Evolutionary conservation across 2,113 vertebrate species (phyloP), one percentile per base, ranked within the genome.

Genomic region (Seriola aureovittata): DNA sequence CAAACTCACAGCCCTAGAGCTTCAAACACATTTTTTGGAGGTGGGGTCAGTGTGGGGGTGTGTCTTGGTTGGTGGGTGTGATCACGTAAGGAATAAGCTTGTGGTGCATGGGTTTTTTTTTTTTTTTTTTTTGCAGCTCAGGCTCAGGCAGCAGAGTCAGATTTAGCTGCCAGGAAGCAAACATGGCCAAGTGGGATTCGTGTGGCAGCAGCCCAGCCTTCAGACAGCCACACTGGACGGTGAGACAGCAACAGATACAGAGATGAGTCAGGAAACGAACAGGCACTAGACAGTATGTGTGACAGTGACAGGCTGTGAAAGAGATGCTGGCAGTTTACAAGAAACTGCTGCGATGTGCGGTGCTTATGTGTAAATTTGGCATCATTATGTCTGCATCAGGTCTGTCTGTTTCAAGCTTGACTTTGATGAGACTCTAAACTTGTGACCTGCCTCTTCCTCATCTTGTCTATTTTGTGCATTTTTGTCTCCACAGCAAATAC

Each of bases 401-500:
- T 48, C n/a, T 29, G 29, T 29, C 29, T 62, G 23, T 63, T 54
- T 64, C 4, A n/a, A n/a, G n/a, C n/a, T 21, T 48, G 4, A 60
- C n/a, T 6, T 7, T 48, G 9, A 12, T 55, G 17, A 57, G 17
- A 57, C 4, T 63, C 46, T 29, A 12, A 38, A 42, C 21, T 57
- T 74, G 40, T 78, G 68, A 60, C 72, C 38, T 52, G 58, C 21
- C 4, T 82, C 17, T 66, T 10, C 62, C 42, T 36, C 4, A 57
- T 2, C 52, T 7, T 25, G 1, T 8, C 40, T 3, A 21, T 66
- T 32, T 6, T 77, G 8, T 32, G 23, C n/a, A 4, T 68, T 21
- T 54, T 11, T 76, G 23, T 64, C 34, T 81, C 64, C 68, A 40
- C 68, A 93, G 85, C 96, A 97, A 96, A 97, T 98, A 90, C 97